Evolutionary conservation across 2,888 invertebrate species (phyloP).

Genomic region (Stenichneumon culpator): DNA sequence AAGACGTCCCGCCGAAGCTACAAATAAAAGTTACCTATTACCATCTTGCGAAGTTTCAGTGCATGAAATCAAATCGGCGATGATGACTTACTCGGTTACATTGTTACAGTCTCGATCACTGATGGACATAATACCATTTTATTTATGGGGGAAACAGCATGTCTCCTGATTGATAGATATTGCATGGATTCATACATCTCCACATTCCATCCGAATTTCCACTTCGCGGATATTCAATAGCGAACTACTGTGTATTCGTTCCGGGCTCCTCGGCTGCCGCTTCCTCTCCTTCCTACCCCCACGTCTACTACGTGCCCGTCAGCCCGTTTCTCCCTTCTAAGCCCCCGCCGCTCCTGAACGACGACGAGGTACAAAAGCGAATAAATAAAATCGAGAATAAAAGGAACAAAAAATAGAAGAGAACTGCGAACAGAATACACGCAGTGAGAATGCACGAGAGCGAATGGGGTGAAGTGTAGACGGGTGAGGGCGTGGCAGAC

Average conservation of each 20-base stretch:
- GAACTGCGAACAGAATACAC: conserved; percentile 56
- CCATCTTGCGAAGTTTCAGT: not conserved
- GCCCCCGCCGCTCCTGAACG: conserved; percentile 27
- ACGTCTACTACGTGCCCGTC: conserved; percentile 52
- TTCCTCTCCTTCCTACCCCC: conserved; percentile 9
- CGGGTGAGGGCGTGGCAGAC: conserved; percentile 58
- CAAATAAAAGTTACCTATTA: not conserved
- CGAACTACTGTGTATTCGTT: conserved; percentile 56
- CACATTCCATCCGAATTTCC: conserved; percentile 48
- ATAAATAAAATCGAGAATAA: conserved; percentile 57
- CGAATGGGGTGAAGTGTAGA: conserved; percentile 69
- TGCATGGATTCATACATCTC: conserved; percentile 3
- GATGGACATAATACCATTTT: not conserved
- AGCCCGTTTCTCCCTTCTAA: not conserved
- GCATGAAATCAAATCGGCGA: not conserved
- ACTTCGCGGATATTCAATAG: conserved; percentile 69
- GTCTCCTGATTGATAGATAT: not conserved
- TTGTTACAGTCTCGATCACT: not conserved
- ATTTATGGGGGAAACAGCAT: not conserved
- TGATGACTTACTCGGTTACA: not conserved
- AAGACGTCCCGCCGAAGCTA: not conserved
- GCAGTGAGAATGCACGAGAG: conserved; percentile 55
- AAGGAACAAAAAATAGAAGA: conserved; percentile 45
- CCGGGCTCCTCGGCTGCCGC: conserved; percentile 26
- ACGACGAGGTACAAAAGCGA: conserved; percentile 45